These are phyloP conservation scores for Acrocephalus kingi DNA, from an alignment of 2,113 vertebrate genomes.

Conservation along the genomic window DNA sequence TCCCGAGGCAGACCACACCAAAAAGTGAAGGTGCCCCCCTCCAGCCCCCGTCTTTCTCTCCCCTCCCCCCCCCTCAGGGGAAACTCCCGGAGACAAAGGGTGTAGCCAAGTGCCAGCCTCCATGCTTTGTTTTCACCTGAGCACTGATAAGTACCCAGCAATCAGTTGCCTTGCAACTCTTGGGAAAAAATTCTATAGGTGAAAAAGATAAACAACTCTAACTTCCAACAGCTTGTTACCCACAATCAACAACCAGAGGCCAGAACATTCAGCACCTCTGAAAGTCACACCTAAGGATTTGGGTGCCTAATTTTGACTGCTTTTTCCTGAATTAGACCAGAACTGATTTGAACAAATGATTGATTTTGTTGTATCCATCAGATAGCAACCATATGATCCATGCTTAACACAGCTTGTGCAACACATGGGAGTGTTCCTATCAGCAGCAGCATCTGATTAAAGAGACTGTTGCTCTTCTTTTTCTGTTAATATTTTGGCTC, in stretches of 20 bases:
- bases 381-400: slow-evolving; percentile 18
- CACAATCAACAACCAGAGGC: neutral
- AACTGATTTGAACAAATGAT: neutral
- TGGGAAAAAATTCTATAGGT: too few species aligned
- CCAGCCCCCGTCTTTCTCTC: too few species aligned
- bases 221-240: neutral
- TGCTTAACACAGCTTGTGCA: slow-evolving; percentile 40
- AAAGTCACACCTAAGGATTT: neutral
- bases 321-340: neutral
- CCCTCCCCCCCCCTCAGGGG: too few species aligned
- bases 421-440: slow-evolving; percentile 40
- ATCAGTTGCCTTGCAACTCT: too few species aligned
- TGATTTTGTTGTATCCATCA: slow-evolving; percentile 31
- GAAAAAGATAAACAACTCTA: too few species aligned
- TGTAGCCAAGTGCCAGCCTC: too few species aligned
- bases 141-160: too few species aligned
- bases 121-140: too few species aligned
- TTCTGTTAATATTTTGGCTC: slow-evolving; percentile 46
- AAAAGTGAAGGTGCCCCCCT: too few species aligned
- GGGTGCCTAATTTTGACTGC: neutral
- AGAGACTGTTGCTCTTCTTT: slow-evolving; percentile 1
- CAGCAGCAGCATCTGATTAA: slow-evolving; percentile 43
- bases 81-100: too few species aligned
- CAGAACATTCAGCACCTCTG: neutral
- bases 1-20: too few species aligned